Percentiles rank a stretch among this genome's conserved stretches.
phyloP scores from a whole-genome alignment of 2,113 vertebrate species.

The Pluvialis apricaria region DNA sequence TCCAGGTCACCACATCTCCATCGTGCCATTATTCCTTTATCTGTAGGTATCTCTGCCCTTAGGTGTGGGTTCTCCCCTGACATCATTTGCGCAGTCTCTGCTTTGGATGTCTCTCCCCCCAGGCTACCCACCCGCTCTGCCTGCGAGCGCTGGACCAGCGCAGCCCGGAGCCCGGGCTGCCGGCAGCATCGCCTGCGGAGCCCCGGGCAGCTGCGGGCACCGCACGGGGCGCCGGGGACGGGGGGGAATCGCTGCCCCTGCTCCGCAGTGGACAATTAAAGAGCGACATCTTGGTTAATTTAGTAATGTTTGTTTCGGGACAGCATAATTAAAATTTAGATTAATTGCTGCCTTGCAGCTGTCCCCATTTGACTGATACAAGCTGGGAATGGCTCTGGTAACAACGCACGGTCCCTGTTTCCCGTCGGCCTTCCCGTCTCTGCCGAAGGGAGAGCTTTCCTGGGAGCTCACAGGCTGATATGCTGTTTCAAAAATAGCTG shows the following conservation, averaged over 20 bases:
- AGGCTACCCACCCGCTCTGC: rapidly evolving
- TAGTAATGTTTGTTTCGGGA: not conserved
- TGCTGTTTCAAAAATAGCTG: not conserved
- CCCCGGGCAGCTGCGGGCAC: not conserved
- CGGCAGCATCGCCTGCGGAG: not conserved
- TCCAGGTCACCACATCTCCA: not conserved
- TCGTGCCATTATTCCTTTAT: not conserved
- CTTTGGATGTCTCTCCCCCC: not conserved
- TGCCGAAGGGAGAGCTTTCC: not conserved
- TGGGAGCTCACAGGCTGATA: not conserved
- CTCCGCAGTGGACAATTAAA: not conserved
- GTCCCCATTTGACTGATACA: not conserved
- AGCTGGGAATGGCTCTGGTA: not conserved
- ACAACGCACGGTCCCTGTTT: not conserved
- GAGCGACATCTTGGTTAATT: not conserved
- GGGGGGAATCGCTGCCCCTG: not conserved
- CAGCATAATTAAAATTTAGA: not conserved
- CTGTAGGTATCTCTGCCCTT: not conserved
- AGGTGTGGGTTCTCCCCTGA: not conserved
- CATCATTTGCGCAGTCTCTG: not conserved
- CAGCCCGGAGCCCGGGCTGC: not conserved
- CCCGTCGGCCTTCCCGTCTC: not conserved
- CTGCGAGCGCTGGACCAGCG: not conserved
- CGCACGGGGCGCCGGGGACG: rapidly evolving
- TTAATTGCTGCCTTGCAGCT: not conserved